A percentile compares a stretch with the other conserved stretches of the same genome.
Evolutionary conservation across 1,140 invertebrate genomes (phyloP).

Genomic region (Apis florea): DNA sequence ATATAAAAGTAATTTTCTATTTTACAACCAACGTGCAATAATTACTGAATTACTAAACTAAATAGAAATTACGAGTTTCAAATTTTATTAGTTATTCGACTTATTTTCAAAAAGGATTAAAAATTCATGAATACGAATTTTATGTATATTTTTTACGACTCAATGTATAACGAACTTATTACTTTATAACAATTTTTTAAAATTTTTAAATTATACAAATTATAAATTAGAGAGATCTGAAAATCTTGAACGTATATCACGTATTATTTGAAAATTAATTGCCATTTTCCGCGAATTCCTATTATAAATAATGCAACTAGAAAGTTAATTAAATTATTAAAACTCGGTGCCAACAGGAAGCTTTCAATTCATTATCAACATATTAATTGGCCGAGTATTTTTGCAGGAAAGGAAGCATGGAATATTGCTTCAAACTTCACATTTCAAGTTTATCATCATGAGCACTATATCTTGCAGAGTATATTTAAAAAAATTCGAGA

Average conservation of each 20-base stretch:
- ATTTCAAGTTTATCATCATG: background rate
- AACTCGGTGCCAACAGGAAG: background rate
- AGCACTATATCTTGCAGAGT: background rate
- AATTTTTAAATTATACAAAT: no score
- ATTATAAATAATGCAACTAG: constrained; percentile 1
- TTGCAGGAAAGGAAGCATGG: background rate
- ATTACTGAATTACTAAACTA: no score
- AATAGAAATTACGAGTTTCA: no score
- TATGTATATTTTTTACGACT: no score
- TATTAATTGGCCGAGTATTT: constrained; percentile 2
- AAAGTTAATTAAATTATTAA: constrained; percentile 7
- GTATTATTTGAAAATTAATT: background rate
- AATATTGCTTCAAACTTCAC: background rate
- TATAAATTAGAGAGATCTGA: no score
- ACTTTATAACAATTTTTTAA: no score
- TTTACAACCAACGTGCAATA: no score
- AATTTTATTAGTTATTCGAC: no score
- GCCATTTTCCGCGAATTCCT: background rate
- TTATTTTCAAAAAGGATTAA: no score
- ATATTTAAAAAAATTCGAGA: background rate
- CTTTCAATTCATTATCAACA: background rate
- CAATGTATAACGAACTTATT: no score
- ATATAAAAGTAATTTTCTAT: background rate
- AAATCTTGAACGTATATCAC: no score
- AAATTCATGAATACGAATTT: no score